phyloP scores from a whole-genome alignment of 2,113 vertebrate genomes.

The Mellivora capensis region DNA sequence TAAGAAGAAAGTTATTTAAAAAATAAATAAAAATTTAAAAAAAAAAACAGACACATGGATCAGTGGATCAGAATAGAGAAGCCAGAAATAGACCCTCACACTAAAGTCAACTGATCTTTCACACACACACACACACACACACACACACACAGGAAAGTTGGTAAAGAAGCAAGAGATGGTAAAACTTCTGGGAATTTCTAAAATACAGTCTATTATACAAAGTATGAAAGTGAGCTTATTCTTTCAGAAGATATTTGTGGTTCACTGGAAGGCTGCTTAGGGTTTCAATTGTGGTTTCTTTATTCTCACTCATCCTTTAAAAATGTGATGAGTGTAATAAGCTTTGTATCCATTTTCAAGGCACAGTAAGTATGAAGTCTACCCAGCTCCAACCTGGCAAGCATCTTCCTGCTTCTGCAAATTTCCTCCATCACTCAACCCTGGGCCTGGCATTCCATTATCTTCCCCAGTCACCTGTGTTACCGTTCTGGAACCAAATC shows the following conservation, averaged over 20 bases:
- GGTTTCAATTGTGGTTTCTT: conserved; percentile 67
- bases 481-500: background rate
- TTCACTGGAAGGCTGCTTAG: background rate
- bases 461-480: background rate
- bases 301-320: conserved; percentile 69
- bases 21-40: too few species aligned
- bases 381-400: background rate
- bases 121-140: too few species aligned
- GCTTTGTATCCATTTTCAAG: background rate
- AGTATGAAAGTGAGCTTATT: conserved; percentile 41
- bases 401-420: background rate
- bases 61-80: too few species aligned
- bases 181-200: background rate
- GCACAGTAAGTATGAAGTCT: background rate
- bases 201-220: conserved; percentile 12
- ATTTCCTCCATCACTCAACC: background rate
- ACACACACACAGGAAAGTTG: too few species aligned
- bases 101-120: too few species aligned
- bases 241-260: conserved; percentile 70
- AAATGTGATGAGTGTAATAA: conserved; percentile 39
- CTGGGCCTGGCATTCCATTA: fast-evolving
- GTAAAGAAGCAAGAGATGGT: conserved; percentile 15
- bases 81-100: too few species aligned
- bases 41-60: too few species aligned
- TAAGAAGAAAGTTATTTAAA: background rate